Percentiles rank a stretch among this genome's conserved stretches.
These are phyloP conservation scores for Cervus canadensis DNA, from an alignment of 2,113 vertebrate species.

Conservation along the genomic window DNA sequence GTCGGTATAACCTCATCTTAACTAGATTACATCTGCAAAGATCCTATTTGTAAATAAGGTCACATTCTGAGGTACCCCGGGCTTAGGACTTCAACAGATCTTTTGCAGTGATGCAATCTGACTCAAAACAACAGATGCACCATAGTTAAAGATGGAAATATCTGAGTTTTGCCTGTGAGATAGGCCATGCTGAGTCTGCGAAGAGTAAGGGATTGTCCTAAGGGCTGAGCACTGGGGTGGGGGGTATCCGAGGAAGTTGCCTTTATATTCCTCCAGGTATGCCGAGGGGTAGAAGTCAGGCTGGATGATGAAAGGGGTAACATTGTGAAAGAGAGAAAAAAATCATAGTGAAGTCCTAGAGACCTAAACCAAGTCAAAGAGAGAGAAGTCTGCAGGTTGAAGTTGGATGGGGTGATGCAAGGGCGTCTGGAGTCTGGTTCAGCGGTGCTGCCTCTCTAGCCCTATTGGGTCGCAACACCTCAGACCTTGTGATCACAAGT, in stretches of 20 bases:
- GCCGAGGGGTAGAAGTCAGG: background rate
- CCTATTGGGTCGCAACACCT: accelerated
- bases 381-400: background rate
- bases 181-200: background rate
- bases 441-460: background rate
- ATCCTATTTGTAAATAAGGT: background rate
- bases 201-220: background rate
- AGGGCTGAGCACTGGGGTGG: background rate
- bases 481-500: too few species aligned
- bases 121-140: background rate
- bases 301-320: background rate
- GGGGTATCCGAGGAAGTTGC: background rate
- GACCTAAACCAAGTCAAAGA: background rate
- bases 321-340: background rate
- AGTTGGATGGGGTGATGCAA: too few species aligned
- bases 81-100: background rate
- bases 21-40: background rate
- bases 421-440: accelerated
- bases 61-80: background rate
- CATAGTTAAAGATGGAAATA: background rate
- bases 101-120: background rate
- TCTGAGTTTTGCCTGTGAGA: background rate
- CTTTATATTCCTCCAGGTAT: background rate
- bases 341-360: background rate
- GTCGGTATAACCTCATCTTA: background rate